Percentiles rank a stretch among this genome's conserved stretches.
Conservation (phyloP, 2,888 invertebrate genomes). For the Allygus modestus region DNA sequence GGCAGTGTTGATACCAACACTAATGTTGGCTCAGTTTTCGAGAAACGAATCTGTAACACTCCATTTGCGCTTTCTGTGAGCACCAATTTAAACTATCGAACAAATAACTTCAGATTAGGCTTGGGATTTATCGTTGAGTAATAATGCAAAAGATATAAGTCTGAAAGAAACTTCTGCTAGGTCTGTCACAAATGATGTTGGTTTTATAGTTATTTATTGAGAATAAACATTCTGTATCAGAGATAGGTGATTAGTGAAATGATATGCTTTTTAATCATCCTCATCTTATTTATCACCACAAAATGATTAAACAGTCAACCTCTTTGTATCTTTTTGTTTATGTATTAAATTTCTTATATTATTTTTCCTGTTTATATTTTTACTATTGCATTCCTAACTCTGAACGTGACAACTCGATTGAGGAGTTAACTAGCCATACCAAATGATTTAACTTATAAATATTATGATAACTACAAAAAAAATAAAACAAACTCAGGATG, state of each 20-base stretch:
- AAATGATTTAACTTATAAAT: no score
- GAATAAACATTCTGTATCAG: no score
- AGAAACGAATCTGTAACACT: constrained; percentile 94
- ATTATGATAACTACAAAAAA: no score
- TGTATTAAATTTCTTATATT: neutral
- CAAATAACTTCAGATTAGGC: constrained; percentile 95
- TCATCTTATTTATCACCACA: no score
- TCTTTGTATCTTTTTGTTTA: neutral
- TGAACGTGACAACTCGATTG: no score
- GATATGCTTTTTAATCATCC: no score
- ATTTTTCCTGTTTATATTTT: no score
- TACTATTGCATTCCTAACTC: no score
- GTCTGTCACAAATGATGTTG: neutral
- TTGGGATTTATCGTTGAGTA: constrained; percentile 96
- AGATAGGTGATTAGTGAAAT: no score
- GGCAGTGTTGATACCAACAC: constrained; percentile 96
- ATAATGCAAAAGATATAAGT: constrained; percentile 66
- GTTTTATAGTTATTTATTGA: no score
- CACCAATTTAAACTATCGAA: constrained; percentile 94
- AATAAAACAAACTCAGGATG: no score
- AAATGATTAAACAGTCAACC: neutral
- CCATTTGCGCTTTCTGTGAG: constrained; percentile 96
- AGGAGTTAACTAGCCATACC: no score
- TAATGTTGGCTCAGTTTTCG: constrained; percentile 95
- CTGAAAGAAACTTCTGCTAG: neutral